Base-by-base conservation (phyloP, 2,113 vertebrate species). In the Tupaia chinensis region DNA sequence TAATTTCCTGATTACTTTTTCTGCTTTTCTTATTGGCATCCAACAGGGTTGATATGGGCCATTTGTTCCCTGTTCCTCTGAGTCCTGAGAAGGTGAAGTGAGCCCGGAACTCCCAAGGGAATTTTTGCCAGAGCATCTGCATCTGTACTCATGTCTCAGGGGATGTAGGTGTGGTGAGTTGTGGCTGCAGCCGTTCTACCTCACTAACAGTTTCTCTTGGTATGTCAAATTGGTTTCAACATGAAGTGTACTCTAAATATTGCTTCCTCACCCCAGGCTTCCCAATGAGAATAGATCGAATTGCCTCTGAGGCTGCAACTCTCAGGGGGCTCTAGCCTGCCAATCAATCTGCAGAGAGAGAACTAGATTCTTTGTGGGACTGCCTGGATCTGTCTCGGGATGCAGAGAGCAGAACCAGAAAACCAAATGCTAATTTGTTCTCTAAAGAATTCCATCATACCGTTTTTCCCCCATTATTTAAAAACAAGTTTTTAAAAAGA, bases 251-350 rank as follows among this genome's bases (percentile, higher is more conserved):
- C 54, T 89, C 83, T 84, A 61, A 77, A 91, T 80, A 95, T 54
- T 87, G 76, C 72, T 90, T 94, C 32, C 23, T 94, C 16, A 65
- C 72, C 76, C 58, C 78, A 86, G 85, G 81, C 95, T 95, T 92
- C 85, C 91, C 29, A 72, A 1, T 23, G 81, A 95, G 72, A 78
- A 87, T 72, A 65, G 77, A 92, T 86, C 69, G 53, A 66, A 90
- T 58, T 66, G 72, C 73, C 81, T 90, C 2, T 69, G 79, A 96
- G 83, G 7, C 58, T 81, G n/a, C 7, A 72, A 1, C 63, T 58
- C 66, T 83, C 81, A 23, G 68, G 7, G 69, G 80, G 13, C 4
- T 17, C 2, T 11, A 4, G 60, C 19, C 74, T 95, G 90, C 78
- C 94, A 92, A 29, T 95, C 95, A 80, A 9, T 60, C 17, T 25